Conservation (phyloP, 2,113 vertebrate genomes). For the Eudorcas thomsonii region DNA sequence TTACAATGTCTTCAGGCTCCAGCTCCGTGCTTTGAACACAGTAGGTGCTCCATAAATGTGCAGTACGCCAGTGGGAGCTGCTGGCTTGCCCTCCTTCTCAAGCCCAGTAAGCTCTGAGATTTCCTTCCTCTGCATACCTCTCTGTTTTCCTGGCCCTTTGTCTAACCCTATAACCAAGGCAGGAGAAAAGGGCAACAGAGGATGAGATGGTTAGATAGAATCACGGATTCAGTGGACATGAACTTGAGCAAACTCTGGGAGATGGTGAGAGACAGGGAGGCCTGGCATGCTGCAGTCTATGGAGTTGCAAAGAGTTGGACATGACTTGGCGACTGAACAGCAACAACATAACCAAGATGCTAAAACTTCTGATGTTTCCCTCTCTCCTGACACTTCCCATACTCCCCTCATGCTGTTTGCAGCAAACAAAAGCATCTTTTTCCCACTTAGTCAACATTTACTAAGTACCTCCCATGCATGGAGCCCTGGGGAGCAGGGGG, state of each 20-base stretch:
- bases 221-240: neutral
- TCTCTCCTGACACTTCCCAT: neutral
- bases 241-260: neutral
- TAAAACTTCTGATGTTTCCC: neutral
- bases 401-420: neutral
- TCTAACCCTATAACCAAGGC: neutral
- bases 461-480: neutral
- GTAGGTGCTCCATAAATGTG: neutral
- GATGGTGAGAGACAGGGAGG: neutral
- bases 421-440: conserved; percentile 30
- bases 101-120: too few species aligned
- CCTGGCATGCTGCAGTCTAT: neutral
- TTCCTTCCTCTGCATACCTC: neutral
- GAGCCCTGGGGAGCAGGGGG: neutral
- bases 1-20: neutral
- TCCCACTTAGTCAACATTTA: neutral
- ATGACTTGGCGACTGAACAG: neutral
- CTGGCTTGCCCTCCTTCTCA: neutral
- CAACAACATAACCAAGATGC: neutral
- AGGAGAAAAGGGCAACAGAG: neutral
- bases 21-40: neutral
- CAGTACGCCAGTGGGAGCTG: neutral
- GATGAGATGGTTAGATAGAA: neutral
- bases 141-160: neutral
- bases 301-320: neutral